Evolutionary conservation across 2,113 vertebrate species (phyloP).

Genomic region (Apteryx mantelli): DNA sequence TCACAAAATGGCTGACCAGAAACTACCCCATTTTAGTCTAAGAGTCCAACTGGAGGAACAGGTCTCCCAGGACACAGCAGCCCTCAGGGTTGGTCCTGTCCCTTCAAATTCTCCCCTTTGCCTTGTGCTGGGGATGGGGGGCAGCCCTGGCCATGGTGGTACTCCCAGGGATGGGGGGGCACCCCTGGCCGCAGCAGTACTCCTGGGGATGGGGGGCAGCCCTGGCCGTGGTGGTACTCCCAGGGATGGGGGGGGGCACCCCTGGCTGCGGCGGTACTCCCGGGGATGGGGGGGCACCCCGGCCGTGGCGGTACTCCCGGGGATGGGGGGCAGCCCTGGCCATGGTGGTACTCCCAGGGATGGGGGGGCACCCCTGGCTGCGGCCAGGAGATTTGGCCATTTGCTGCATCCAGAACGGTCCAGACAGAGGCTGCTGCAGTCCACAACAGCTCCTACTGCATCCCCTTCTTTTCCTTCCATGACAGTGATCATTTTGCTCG

Average conservation of each 20-base stretch:
- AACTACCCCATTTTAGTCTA: neutral
- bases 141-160: neutral
- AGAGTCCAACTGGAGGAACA: neutral
- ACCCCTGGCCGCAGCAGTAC: rapidly evolving
- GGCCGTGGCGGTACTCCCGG: neutral
- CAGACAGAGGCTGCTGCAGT: neutral
- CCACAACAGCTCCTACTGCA: neutral
- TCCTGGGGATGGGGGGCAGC: rapidly evolving
- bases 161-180: neutral
- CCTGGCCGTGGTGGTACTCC: rapidly evolving
- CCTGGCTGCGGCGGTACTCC: too few relatives aligned
- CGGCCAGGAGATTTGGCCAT: too few relatives aligned
- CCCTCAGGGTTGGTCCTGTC: neutral
- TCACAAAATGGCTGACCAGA: slow-evolving; percentile 5
- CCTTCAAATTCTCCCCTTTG: rapidly evolving
- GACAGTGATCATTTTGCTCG: neutral
- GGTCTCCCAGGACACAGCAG: neutral
- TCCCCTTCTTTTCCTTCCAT: neutral
- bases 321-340: neutral
- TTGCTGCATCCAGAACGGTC: neutral
- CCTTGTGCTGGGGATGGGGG: neutral
- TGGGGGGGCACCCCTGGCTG: too few relatives aligned
- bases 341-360: neutral
- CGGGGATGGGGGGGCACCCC: too few relatives aligned
- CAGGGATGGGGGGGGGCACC: too few relatives aligned